Conservation (phyloP, 2,113 vertebrate species). For the Lepus europaeus region DNA sequence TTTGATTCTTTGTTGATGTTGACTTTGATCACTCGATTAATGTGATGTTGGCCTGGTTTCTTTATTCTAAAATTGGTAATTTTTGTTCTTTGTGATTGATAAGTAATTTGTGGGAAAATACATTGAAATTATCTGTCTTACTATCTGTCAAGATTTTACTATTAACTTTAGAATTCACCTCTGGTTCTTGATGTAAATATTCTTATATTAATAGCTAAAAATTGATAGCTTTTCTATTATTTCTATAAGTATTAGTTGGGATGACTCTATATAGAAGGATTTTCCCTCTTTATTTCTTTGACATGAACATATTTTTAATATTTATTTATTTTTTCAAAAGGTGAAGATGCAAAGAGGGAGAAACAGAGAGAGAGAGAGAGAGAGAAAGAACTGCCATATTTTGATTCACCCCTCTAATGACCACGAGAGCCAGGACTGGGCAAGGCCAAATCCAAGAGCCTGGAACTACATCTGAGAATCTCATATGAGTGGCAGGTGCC, state of each 20-base stretch:
- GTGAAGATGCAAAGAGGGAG: too few species aligned
- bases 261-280: not conserved
- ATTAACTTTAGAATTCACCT: not conserved
- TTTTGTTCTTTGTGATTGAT: not conserved
- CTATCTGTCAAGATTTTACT: not conserved
- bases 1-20: not conserved
- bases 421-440: too few species aligned
- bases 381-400: not conserved
- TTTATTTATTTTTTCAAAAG: too few species aligned
- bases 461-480: too few species aligned
- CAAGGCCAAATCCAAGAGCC: too few species aligned
- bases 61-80: not conserved
- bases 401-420: too few species aligned
- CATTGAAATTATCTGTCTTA: not conserved
- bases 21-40: not conserved
- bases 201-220: not conserved
- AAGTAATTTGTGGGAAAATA: not conserved
- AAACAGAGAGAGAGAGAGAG: too few species aligned
- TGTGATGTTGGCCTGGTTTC: not conserved
- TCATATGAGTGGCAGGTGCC: too few species aligned
- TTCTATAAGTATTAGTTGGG: not conserved
- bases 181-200: not conserved
- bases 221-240: not conserved
- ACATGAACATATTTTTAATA: too few species aligned
- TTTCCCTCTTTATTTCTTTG: too few species aligned